A percentile compares a stretch with the other conserved stretches of the same genome.
Evolutionary conservation across 1,140 invertebrate species (phyloP).

Genomic region (Pantala flavescens): DNA sequence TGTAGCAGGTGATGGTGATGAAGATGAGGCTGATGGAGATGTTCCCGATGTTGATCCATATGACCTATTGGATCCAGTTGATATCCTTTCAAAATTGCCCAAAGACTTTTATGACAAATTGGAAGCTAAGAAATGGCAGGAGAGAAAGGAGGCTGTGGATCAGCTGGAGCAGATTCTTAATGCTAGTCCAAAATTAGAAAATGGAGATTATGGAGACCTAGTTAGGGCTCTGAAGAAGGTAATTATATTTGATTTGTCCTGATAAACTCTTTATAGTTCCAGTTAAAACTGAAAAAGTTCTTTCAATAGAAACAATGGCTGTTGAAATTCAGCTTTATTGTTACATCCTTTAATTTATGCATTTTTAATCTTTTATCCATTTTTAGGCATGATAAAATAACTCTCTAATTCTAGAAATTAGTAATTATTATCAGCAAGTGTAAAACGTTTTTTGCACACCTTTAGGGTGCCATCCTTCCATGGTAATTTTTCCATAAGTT

Average conservation of each 20-base stretch:
- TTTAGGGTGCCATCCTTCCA: too few species aligned
- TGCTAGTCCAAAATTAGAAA: constrained; percentile 73
- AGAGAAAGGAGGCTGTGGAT: constrained; percentile 85
- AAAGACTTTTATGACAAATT: constrained; percentile 94
- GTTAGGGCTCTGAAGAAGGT: constrained; percentile 84
- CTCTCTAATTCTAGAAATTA: too few species aligned
- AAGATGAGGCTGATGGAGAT: constrained; percentile 44
- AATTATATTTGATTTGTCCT: constrained; percentile 21
- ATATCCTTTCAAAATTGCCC: constrained; percentile 83
- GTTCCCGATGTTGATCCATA: constrained; percentile 75
- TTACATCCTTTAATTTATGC: too few species aligned
- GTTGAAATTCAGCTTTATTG: too few species aligned
- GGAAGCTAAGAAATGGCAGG: constrained; percentile 96
- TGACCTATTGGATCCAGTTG: constrained; percentile 82
- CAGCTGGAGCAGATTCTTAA: constrained; percentile 65
- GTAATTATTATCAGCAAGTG: too few species aligned
- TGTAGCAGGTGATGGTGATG: constrained; percentile 40
- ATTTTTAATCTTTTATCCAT: too few species aligned
- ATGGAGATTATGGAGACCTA: constrained; percentile 85
- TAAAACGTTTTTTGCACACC: too few species aligned
- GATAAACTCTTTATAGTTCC: too few species aligned
- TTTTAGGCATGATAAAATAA: too few species aligned
- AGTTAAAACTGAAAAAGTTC: too few species aligned
- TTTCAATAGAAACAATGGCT: too few species aligned
- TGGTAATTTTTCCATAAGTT: too few species aligned